Evolutionary conservation across 2,797 vertebrate genomes (phyloP), one percentile per base, ranked within the genome.

Genomic region (Enteromius mattozi): DNA sequence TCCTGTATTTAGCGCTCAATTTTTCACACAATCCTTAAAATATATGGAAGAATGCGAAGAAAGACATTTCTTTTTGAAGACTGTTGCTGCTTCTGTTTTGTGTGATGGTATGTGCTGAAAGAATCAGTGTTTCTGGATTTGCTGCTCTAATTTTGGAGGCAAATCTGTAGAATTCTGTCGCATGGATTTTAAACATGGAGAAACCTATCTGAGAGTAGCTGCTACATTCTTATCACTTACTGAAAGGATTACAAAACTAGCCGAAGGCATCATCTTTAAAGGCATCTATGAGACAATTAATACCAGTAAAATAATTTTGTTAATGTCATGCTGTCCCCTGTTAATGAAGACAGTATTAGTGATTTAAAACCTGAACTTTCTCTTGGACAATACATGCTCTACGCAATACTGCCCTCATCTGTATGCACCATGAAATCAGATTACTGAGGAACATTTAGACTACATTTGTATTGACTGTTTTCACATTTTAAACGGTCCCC

Each of bases 331-430:
- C 70, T 87, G 83, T 77, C 78, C 80, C 78, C 87, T 85, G 35
- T 63, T 85, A n/a, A 75, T 9, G 5, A 45, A 45, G 63, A 77
- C 1, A 66, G 19, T 14, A 21, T 10, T 17, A 76, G n/a, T 79
- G 72, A 86, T 78, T 24, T 27, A 16, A 21, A 42, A 78, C 16
- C n/a, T 19, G 27, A 24, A 69, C 27, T 30, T 66, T 12, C 9
- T 45, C 19, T 78, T 59, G 21, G 12, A 19, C 1, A 14, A 33
- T 59, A 13, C 2, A 49, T 21, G 12, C 33, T 54, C 5, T 69
- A 54, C 59, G 63, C 82, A 89, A 86, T 71, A 84, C 88, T 89
- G 86, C 86, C 78, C 86, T 85, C 88, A 82, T 79, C 66, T 87
- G 88, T 77, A 24, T 33, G 33, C n/a, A 45, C 37, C 13, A 10